Base-by-base conservation (phyloP, 2,113 vertebrate species). In the Tauraco erythrolophus region DNA sequence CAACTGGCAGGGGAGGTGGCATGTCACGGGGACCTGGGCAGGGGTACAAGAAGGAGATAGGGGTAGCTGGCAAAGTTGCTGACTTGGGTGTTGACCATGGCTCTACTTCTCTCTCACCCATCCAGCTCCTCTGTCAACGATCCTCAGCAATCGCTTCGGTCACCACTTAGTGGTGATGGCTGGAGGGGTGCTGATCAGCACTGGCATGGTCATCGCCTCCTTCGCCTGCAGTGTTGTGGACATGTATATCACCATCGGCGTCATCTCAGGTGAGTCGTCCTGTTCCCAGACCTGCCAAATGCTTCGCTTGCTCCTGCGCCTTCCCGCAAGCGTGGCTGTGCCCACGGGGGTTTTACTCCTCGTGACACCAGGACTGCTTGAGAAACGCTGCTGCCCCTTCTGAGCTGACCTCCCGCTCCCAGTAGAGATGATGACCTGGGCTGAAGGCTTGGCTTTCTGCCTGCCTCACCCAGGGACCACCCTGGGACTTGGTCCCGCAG, bases 231-330 rank as follows among this genome's bases (percentile, higher is more conserved):
- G 97, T 7, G 94, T 99, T 53, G 98, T 98, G 92, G 98, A 99
- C 93, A 99, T 99, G 98, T 99, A 99, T 68, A 46, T 99, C 95
- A 97, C 98, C 46, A 99, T 99, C 0, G 99, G 99, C 19, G 2
- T 99, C 68, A 13, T 99, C 89, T 98, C 99, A 27, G 99, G 99
- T 99, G 97, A 98, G 98, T 80, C 3, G 0, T 27, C 62, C 53
- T 51, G 0, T 28, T 21, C 37, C 80, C 1, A 4, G 11, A 1
- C 79, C 75, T 19, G 25, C 41, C 11, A 0, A 19, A 53, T 0
- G 2, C 50, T 66, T 46, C 0, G 21, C 45, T 53, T 10, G 11
- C 72, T 64, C 61, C 62, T 1, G 19, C 5, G 2, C 54, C 79
- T 84, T 45, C 54, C 39, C 1, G 2, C 37, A 0, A 45, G 46